Evolutionary conservation across 2,113 vertebrate genomes (phyloP).

Genomic region (Silurus glanis): DNA sequence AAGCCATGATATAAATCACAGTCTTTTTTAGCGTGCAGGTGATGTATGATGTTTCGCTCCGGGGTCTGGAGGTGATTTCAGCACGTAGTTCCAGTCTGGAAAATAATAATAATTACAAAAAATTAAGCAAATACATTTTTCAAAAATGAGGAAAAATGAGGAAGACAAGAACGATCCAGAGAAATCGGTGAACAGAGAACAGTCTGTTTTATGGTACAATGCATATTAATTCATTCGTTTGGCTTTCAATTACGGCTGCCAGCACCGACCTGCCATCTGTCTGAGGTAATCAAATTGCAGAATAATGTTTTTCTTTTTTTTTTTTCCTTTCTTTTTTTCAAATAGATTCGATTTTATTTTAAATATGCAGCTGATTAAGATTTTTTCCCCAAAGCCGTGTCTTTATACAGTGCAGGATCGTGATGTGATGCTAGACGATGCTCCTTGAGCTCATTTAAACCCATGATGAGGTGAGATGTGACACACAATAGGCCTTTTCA

Average conservation of each 20-base stretch:
- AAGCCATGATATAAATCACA: background rate
- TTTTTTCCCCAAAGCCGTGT: background rate
- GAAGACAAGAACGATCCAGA: background rate
- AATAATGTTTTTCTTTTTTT: background rate
- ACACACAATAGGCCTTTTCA: background rate
- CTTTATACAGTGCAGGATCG: background rate
- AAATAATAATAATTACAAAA: background rate
- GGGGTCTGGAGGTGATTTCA: background rate
- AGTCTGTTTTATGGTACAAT: background rate
- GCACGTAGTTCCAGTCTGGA: background rate
- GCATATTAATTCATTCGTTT: background rate
- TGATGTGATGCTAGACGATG: background rate
- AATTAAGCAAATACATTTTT: background rate
- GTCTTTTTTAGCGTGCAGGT: background rate
- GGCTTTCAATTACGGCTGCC: background rate
- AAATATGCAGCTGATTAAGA: background rate
- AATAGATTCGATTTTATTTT: background rate
- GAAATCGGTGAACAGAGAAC: background rate
- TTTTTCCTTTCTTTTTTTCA: no score
- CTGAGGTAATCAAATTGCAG: background rate
- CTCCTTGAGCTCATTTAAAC: background rate
- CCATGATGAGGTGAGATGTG: background rate
- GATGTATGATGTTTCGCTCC: background rate
- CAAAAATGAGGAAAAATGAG: background rate
- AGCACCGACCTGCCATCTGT: conserved; percentile 2